Evolutionary conservation across 2,113 vertebrate genomes (phyloP), one percentile per base, ranked within the genome.

Genomic region (Anas platyrhynchos): DNA sequence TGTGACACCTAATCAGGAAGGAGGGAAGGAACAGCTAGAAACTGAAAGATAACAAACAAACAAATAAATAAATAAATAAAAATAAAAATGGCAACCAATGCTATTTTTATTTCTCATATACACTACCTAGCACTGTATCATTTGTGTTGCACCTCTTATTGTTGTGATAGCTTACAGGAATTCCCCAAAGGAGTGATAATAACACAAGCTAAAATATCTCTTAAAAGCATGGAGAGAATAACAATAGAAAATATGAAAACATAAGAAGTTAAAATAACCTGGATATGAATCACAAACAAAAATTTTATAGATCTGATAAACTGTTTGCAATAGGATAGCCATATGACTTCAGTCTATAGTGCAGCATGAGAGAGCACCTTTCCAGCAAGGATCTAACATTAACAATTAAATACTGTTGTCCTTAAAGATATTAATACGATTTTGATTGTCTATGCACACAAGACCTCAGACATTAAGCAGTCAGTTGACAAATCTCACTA

Each of bases 241-340:
- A 11, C 4, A 27, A 25, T 27, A 80, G 16, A 27, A 69, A 73
- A 34, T 73, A 74, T 21, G 21, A 86, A 86, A 44, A 58, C 0
- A 0, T 50, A 17, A 66, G 31, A 81, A 81, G 67, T 48, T 68
- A 16, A 54, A 79, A 62, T 11, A 62, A 25, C 5, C 54, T 81
- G 31, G 6, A 86, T 81, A 93, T 34, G 0, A 66, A 66, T 66
- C 36, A 56, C n/a, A 79, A 56, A 52, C 65, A 61, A 52, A 43
- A 8, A 20, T 3, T 67, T 79, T 22, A 67, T 50, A 8, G 29
- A 61, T 56, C 43, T 78, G 56, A 75, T 48, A 71, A 88, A 63
- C 2, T 48, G 3, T 58, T 58, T 43, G 16, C 6, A 65, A 75
- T 27, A 71, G 0, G 1, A 67, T 20, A 46, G 2, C 17, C 8